These are phyloP conservation scores for Pygmarrhopalites habei DNA, from an alignment of 1,140 invertebrate species.

Conservation along the genomic window DNA sequence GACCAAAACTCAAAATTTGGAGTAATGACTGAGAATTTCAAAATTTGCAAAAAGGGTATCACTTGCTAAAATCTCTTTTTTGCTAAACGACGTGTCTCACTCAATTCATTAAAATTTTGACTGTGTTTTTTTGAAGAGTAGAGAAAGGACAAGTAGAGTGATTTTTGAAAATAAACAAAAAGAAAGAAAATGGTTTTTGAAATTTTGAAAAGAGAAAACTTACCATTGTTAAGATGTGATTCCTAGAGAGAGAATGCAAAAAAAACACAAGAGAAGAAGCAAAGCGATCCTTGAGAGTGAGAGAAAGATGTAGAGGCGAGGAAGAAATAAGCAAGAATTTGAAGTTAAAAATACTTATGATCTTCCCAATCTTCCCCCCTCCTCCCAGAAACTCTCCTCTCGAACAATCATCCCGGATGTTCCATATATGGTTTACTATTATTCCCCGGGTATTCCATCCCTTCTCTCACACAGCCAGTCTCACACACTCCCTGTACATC, in stretches of 20 bases:
- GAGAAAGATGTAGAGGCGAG: neutral
- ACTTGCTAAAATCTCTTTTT: too few relatives aligned
- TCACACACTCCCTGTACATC: neutral
- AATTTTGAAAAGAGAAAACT: neutral
- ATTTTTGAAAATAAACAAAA: too few relatives aligned
- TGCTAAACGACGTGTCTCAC: too few relatives aligned
- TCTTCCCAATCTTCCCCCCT: neutral
- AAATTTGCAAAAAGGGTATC: too few relatives aligned
- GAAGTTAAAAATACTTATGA: neutral
- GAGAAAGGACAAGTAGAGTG: too few relatives aligned
- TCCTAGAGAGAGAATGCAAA: neutral
- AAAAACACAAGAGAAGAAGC: neutral
- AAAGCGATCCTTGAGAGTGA: neutral
- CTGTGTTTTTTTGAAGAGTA: too few relatives aligned
- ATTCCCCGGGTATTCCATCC: neutral
- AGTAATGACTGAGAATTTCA: too few relatives aligned
- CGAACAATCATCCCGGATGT: neutral
- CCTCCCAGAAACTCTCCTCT: neutral
- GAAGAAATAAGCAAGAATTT: neutral
- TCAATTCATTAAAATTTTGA: too few relatives aligned
- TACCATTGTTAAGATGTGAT: neutral
- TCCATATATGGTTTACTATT: neutral
- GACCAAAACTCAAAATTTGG: too few relatives aligned
- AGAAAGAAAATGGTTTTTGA: too few relatives aligned
- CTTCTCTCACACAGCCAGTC: neutral